A percentile compares a stretch with the other conserved stretches of the same genome.
phyloP scores from a whole-genome alignment of 2,113 vertebrate species.

The Peucedramus taeniatus region DNA sequence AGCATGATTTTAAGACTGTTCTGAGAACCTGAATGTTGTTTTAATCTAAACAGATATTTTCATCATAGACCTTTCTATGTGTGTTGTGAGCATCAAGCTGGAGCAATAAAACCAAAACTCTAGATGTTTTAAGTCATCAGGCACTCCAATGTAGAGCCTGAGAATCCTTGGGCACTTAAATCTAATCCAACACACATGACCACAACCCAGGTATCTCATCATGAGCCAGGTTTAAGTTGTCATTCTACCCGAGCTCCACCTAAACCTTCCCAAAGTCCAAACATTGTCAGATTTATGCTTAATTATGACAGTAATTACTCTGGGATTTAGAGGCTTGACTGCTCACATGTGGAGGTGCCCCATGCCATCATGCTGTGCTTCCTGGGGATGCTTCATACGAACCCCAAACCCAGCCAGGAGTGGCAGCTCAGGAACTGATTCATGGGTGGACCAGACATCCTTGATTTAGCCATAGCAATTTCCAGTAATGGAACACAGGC shows the following conservation, averaged over 20 bases:
- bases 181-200: not conserved
- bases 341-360: accelerated
- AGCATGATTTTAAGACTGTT: not conserved
- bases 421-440: not conserved
- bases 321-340: not conserved
- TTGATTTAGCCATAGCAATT: not conserved
- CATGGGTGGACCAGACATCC: not conserved
- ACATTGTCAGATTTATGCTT: not conserved
- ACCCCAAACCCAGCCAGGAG: not conserved
- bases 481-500: not conserved
- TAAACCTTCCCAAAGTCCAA: not conserved
- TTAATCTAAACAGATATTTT: not conserved
- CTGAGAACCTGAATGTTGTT: not conserved
- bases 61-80: not conserved
- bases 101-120: not conserved
- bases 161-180: not conserved
- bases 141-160: not conserved
- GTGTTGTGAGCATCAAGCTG: not conserved
- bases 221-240: not conserved
- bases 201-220: not conserved
- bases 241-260: not conserved
- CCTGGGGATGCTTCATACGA: not conserved
- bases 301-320: not conserved
- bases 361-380: accelerated
- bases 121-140: not conserved